Conservation (phyloP, 2,888 invertebrate species). For the Leucophora obtusa region DNA sequence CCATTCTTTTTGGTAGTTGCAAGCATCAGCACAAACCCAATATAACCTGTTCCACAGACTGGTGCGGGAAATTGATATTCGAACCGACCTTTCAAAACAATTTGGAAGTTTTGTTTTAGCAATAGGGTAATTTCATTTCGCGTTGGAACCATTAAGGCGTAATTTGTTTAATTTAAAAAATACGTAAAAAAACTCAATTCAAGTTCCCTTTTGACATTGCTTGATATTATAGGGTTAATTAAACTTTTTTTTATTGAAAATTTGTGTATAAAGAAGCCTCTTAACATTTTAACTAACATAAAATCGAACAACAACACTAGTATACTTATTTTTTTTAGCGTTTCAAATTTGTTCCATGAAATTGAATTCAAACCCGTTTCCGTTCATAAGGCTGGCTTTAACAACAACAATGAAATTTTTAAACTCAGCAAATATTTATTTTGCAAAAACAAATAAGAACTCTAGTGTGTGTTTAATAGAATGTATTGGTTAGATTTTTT, state of each 20-base stretch:
- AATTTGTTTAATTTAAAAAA: too few relatives aligned
- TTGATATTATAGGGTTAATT: neutral
- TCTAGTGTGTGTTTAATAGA: conserved; percentile 49
- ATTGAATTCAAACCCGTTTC: conserved; percentile 67
- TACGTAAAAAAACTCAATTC: too few relatives aligned
- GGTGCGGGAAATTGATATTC: too few relatives aligned
- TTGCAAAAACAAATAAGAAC: conserved; percentile 11
- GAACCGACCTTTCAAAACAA: too few relatives aligned
- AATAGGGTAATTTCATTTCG: too few relatives aligned
- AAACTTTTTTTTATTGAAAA: neutral
- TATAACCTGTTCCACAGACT: too few relatives aligned
- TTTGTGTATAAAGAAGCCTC: neutral
- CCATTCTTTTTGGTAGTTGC: too few relatives aligned
- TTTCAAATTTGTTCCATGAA: conserved; percentile 63
- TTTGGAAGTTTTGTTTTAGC: too few relatives aligned
- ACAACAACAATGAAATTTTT: conserved; percentile 36
- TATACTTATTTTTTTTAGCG: conserved; percentile 24
- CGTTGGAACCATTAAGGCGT: too few relatives aligned
- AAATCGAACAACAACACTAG: conserved; percentile 29
- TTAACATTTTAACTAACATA: conserved; percentile 26
- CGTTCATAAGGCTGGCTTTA: conserved; percentile 58
- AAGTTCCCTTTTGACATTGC: neutral
- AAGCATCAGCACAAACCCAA: too few relatives aligned
- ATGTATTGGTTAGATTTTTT: conserved; percentile 13
- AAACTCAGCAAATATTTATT: conserved; percentile 4